phyloP scores from a whole-genome alignment of 2,888 invertebrate species.

The Aproaerema taeniolella region DNA sequence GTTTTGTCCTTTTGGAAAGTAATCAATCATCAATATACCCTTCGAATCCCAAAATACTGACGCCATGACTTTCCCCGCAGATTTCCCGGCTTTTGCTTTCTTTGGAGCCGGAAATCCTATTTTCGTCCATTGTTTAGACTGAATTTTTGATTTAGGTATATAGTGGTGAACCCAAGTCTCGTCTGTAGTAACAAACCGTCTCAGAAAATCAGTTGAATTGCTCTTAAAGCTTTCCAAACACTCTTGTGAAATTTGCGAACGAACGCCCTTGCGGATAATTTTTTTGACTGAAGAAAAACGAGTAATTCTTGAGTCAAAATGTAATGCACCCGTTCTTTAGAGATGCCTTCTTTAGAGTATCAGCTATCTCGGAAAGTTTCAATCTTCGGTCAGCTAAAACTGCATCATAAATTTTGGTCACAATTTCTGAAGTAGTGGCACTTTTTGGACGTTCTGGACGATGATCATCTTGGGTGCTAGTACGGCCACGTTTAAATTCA shows the following conservation, averaged over 20 bases:
- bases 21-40: constrained; percentile 2
- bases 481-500: too few relatives aligned
- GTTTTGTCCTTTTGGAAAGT: background rate
- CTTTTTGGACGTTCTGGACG: too few relatives aligned
- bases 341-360: too few relatives aligned
- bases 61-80: constrained; percentile 5
- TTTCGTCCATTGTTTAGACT: background rate
- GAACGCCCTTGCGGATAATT: background rate
- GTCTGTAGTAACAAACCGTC: background rate
- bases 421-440: too few relatives aligned
- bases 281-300: too few relatives aligned
- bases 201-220: background rate
- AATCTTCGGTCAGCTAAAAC: too few relatives aligned
- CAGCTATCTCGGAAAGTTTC: too few relatives aligned
- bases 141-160: too few relatives aligned
- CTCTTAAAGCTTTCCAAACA: background rate
- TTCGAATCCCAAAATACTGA: constrained; percentile 7
- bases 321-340: too few relatives aligned
- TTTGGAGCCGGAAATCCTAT: background rate
- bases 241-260: background rate
- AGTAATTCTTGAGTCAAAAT: background rate
- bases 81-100: background rate
- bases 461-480: too few relatives aligned
- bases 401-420: too few relatives aligned
- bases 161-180: too few relatives aligned